Evolutionary conservation across 30 jellyfish, hydroid and myxozoan species (phyloP), one percentile per base, ranked within the genome.

Genomic region (Turritopsis rubra): DNA sequence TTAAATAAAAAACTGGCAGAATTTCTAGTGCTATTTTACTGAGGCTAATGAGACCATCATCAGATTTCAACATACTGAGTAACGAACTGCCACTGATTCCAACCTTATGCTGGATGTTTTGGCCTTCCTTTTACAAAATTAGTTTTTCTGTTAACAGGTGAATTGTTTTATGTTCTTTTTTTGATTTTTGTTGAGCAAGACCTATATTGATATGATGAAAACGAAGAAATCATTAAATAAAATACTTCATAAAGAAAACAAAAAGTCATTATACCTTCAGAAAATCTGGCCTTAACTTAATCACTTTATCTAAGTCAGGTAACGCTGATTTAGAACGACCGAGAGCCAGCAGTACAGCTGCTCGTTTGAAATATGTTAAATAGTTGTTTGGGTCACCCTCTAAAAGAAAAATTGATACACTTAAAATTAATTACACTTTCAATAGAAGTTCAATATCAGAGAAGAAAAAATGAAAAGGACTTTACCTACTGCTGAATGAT

Each of bases 401-500:
- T 92, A 75, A 83, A 87, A 82, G 65, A 26, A 68, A 68, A 68
- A 68, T 9, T 7, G 28, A 68, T 7, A n/a, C 0, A 68, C 19
- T 68, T 68, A 68, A 7, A 7, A 41, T 13, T 41, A 41, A 13
- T 41, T 41, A 3, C 60, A 41, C 13, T 41, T n/a, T n/a, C n/a
- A n/a, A n/a, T 79, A 52, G 28, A n/a, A 16, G 13, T 41, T 41
- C 13, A 41, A 41, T 41, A 41, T 3, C 13, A 41, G 13, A 3
- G 13, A 41, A 13, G 13, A 41, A 41, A 41, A 41, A 41, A 41
- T 41, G 60, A 41, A 41, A 16, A 27, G 24, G n/a, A 21, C 52
- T 94, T 23, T 85, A 92, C 98, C 98, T 66, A 92, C 91, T 0
- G 98, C 98, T 21, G 96, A 91, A 83, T 92, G 96, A 71, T 92